Percentiles rank a stretch among this genome's conserved stretches.
Evolutionary conservation across 2,797 vertebrate genomes (phyloP).

Genomic region (Oryzias sinensis): DNA sequence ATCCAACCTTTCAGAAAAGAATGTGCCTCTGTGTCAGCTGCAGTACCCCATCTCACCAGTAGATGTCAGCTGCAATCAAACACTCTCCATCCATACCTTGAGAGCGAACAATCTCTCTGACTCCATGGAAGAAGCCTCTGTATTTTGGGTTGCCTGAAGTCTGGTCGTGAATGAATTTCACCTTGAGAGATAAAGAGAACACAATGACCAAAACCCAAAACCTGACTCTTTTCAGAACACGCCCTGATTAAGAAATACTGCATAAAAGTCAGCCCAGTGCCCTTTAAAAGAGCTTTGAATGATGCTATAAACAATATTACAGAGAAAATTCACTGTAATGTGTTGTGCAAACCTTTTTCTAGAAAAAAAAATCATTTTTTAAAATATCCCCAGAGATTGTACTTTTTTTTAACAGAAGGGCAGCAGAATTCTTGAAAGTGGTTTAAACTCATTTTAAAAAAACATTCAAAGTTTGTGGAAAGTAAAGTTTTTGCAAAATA

Average conservation of each 20-base stretch:
- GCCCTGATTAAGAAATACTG: neutral
- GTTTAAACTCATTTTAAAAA: too few relatives aligned
- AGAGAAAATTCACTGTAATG: neutral
- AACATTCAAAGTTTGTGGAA: too few relatives aligned
- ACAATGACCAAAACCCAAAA: constrained; percentile 2
- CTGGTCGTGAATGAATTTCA: constrained; percentile 98
- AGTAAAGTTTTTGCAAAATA: too few relatives aligned
- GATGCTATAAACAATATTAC: neutral
- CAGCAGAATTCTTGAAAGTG: too few relatives aligned
- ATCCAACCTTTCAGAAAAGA: neutral
- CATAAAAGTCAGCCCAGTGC: too few relatives aligned
- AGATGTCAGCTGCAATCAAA: constrained; percentile 39
- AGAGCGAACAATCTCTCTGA: constrained; percentile 85
- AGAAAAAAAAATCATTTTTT: too few relatives aligned
- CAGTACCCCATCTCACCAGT: constrained; percentile 34
- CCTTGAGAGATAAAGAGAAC: constrained; percentile 71
- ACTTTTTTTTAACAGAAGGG: too few relatives aligned
- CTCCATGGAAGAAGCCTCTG: constrained; percentile 89
- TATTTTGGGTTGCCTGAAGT: constrained; percentile 89
- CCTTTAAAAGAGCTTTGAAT: too few relatives aligned
- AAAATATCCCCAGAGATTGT: too few relatives aligned
- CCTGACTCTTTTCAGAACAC: neutral
- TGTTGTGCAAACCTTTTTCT: too few relatives aligned
- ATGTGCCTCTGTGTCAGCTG: constrained; percentile 7
- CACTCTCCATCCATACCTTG: constrained; percentile 78